Conservation (phyloP, 2,113 vertebrate species). For the Chaetorhynchus papuensis region DNA sequence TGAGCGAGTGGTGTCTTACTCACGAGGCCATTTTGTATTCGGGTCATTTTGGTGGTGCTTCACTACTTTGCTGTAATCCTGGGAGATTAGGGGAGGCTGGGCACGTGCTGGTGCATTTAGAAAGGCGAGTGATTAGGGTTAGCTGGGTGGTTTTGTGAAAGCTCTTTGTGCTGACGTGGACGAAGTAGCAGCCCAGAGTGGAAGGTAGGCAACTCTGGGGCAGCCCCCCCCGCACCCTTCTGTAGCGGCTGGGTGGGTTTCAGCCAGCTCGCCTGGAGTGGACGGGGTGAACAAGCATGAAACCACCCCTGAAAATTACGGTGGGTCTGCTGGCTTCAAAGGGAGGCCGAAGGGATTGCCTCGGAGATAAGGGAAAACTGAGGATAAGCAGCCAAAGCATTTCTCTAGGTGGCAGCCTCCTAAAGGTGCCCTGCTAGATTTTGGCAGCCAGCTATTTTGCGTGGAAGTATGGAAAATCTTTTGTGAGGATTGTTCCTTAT, state of each 20-base stretch:
- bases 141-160: constrained; percentile 23
- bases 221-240: not conserved
- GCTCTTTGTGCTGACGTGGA: constrained; percentile 33
- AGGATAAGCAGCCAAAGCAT: not conserved
- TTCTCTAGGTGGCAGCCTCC: constrained; percentile 46
- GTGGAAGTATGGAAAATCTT: constrained; percentile 56
- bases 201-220: not conserved
- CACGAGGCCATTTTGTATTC: not conserved
- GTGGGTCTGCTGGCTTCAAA: not conserved
- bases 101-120: constrained; percentile 53
- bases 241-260: not conserved
- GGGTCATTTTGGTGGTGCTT: constrained; percentile 41
- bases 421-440: constrained; percentile 39
- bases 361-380: not conserved
- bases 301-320: not conserved
- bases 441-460: constrained; percentile 30
- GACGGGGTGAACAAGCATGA: not conserved
- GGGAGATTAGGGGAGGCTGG: constrained; percentile 39
- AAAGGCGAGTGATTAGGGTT: constrained; percentile 50
- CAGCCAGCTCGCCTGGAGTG: not conserved
- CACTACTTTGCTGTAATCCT: constrained; percentile 41
- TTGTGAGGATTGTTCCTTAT: constrained; percentile 46
- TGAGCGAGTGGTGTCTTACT: rapidly evolving
- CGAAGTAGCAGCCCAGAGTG: not conserved
- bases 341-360: not conserved